Conservation (phyloP, 2,888 invertebrate genomes). For the Yponomeuta plumbellus region DNA sequence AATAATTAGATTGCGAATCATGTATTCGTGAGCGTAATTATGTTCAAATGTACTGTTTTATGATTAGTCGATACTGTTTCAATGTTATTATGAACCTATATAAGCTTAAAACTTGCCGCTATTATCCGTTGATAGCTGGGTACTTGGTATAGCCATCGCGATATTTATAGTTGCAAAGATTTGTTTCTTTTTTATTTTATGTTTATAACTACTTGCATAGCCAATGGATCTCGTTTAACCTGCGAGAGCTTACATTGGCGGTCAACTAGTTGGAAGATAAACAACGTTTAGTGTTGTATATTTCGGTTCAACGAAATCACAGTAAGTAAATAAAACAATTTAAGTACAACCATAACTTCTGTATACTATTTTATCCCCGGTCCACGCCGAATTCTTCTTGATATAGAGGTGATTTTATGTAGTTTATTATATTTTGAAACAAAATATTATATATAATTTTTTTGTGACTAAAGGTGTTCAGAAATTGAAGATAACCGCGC, state of each 20-base stretch:
- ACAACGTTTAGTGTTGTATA: neutral
- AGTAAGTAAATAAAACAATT: no score
- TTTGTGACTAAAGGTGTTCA: no score
- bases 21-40: neutral
- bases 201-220: neutral
- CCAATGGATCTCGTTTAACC: neutral
- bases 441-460: no score
- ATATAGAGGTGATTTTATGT: no score
- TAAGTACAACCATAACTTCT: no score
- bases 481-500: no score
- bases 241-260: neutral
- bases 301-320: no score
- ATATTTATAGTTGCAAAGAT: neutral
- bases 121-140: neutral
- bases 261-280: neutral
- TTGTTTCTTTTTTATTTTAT: neutral
- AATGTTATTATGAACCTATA: neutral
- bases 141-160: neutral
- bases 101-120: neutral
- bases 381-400: no score
- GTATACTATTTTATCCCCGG: no score
- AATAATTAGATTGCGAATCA: neutral
- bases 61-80: neutral
- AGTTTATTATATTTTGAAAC: no score
- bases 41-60: neutral